These are phyloP conservation scores for Metalampra italica DNA, from an alignment of 2,888 invertebrate species.

Conservation along the genomic window DNA sequence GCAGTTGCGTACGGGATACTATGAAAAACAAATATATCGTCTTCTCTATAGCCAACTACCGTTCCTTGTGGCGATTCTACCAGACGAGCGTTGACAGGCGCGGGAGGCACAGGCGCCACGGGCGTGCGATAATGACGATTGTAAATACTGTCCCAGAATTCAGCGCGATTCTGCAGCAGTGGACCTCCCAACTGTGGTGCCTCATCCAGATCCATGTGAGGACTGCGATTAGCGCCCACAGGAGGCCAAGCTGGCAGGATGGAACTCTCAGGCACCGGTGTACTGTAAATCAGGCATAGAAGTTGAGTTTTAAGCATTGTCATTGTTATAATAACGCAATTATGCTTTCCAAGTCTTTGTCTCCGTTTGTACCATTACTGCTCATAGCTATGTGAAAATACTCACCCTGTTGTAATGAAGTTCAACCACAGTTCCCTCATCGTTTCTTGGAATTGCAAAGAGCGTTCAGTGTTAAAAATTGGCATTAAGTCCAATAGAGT, in stretches of 20 bases:
- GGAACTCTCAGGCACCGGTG: constrained; percentile 22
- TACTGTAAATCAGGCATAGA: constrained; percentile 11
- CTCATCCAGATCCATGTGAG: constrained; percentile 36
- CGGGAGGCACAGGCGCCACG: constrained; percentile 20
- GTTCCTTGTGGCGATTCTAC: constrained; percentile 31
- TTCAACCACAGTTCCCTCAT: constrained; percentile 36
- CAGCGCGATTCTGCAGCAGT: constrained; percentile 20
- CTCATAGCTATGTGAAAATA: not conserved
- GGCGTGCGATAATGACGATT: constrained; percentile 31
- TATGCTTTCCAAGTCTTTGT: not conserved
- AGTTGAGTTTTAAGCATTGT: not conserved
- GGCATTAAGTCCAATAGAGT: constrained; percentile 23
- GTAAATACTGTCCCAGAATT: constrained; percentile 42
- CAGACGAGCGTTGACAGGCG: constrained; percentile 7
- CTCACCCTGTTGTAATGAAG: constrained; percentile 41
- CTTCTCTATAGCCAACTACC: constrained; percentile 33
- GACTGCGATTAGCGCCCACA: constrained; percentile 18
- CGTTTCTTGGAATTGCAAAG: constrained; percentile 16
- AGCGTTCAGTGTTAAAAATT: constrained; percentile 5
- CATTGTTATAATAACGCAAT: not conserved
- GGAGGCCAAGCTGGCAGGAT: constrained; percentile 36
- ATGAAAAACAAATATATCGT: constrained; percentile 22
- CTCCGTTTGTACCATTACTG: not conserved
- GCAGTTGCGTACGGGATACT: constrained; percentile 39
- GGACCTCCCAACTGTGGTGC: constrained; percentile 23